Evolutionary conservation across 2,888 invertebrate genomes (phyloP).

Genomic region (Listrodromus nycthemerus): DNA sequence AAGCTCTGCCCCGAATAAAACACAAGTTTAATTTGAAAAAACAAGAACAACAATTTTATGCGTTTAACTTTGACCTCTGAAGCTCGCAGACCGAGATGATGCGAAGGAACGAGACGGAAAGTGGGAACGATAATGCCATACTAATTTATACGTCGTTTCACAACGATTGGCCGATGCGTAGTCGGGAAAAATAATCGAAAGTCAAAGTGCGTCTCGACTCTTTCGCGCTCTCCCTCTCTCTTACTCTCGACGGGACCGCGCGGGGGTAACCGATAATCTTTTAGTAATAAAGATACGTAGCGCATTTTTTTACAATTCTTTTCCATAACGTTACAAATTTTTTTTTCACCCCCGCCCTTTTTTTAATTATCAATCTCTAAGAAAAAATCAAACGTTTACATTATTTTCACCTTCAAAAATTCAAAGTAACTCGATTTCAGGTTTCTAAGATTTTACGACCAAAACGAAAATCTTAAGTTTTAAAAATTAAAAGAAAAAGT

Average conservation of each 20-base stretch:
- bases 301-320: background rate
- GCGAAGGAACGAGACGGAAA: background rate
- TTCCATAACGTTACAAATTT: background rate
- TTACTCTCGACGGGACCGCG: background rate
- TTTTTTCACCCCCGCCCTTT: too few species aligned
- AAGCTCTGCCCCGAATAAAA: background rate
- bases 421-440: too few species aligned
- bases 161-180: background rate
- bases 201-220: slow-evolving; percentile 20
- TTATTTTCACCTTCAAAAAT: too few species aligned
- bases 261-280: background rate
- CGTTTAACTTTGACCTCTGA: background rate
- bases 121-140: slow-evolving; percentile 19
- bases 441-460: too few species aligned
- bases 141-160: background rate
- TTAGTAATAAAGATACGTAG: background rate
- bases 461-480: too few species aligned
- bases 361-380: background rate
- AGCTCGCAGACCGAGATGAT: background rate
- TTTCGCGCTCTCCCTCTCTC: background rate
- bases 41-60: background rate
- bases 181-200: slow-evolving; percentile 25
- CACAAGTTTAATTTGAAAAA: background rate
- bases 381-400: background rate
- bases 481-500: too few species aligned